Base-by-base conservation (phyloP, 2,113 vertebrate genomes). In the Hippocampus abdominalis region DNA sequence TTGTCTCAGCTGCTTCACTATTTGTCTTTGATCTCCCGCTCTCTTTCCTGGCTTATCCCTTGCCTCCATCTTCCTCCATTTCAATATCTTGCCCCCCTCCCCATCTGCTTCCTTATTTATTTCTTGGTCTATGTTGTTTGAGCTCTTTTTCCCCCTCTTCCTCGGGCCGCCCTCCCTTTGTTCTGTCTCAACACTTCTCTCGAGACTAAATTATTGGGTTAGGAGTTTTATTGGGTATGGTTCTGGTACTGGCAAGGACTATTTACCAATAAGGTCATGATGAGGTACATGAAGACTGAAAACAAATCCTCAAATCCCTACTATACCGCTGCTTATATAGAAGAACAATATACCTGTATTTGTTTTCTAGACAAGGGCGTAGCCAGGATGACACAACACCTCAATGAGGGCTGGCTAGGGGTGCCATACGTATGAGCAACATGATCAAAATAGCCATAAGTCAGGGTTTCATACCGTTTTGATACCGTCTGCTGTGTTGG, bases 141-240 rank as follows among this genome's bases (percentile, higher is more conserved):
- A 69, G 46, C 61, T 65, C 77, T 81, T 62, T 67, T 39, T 75
- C n/a, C 56, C n/a, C 4, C 56, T 57, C 25, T 27, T 60, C 59
- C 36, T 69, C 67, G 64, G 57, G 49, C 63, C 65, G 67, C 49
- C 44, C 71, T 73, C 46, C 76, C 32, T 75, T 70, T 40, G 0
- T 64, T 76, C 72, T 32, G 66, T 76, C 74, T 76, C 76, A 15
- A 68, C 72, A 25, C 80, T 83, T 79, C 79, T 80, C 67, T 20
- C 68, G 81, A 82, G 77, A 85, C 54, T 69, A 60, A 71, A 59
- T 82, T 78, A 71, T 81, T 81, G 76, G 81, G 84, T 80, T 78
- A 36, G 25, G 49, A 86, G 81, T 90, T 90, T 88, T 91, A 89
- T 91, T 89, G 88, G 89, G 89, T 90, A 91, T 87, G 83, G 83